Percentiles rank a stretch among this genome's conserved stretches.
phyloP scores from a whole-genome alignment of 2,888 invertebrate genomes.

The Mycogona germanica region DNA sequence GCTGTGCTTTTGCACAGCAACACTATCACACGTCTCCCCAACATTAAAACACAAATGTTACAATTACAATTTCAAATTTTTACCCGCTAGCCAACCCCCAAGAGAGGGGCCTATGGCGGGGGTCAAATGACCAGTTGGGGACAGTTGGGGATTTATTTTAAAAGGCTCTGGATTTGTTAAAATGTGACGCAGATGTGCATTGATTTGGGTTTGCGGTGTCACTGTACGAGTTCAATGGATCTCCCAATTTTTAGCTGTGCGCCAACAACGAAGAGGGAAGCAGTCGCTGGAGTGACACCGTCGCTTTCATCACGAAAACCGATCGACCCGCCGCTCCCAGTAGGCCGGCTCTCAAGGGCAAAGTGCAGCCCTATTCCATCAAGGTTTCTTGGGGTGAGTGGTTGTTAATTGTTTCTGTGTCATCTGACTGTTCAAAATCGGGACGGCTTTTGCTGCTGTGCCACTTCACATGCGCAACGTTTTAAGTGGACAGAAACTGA shows the following conservation, averaged over 20 bases:
- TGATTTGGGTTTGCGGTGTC: too few species aligned
- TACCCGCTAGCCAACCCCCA: too few species aligned
- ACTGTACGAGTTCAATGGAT: neutral
- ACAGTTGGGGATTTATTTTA: too few species aligned
- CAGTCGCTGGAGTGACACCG: slow-evolving; percentile 69
- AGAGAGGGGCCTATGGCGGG: too few species aligned
- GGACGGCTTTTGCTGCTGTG: neutral
- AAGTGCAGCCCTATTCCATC: slow-evolving; percentile 65
- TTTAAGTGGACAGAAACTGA: neutral
- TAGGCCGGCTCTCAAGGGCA: slow-evolving; percentile 64
- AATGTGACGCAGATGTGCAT: too few species aligned
- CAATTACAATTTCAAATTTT: too few species aligned
- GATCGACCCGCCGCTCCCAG: slow-evolving; percentile 65
- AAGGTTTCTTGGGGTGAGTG: slow-evolving; percentile 56
- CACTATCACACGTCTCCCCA: too few species aligned
- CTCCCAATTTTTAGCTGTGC: slow-evolving; percentile 44
- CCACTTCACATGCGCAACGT: too few species aligned
- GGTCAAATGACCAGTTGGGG: too few species aligned
- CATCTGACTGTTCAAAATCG: neutral
- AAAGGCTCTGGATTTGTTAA: too few species aligned
- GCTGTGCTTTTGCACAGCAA: too few species aligned
- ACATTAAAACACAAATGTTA: too few species aligned
- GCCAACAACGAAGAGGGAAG: slow-evolving; percentile 72
- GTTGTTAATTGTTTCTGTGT: neutral
- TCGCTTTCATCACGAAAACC: slow-evolving; percentile 61